phyloP scores from a whole-genome alignment of 2,888 invertebrate genomes.

The Pollenia amentaria region DNA sequence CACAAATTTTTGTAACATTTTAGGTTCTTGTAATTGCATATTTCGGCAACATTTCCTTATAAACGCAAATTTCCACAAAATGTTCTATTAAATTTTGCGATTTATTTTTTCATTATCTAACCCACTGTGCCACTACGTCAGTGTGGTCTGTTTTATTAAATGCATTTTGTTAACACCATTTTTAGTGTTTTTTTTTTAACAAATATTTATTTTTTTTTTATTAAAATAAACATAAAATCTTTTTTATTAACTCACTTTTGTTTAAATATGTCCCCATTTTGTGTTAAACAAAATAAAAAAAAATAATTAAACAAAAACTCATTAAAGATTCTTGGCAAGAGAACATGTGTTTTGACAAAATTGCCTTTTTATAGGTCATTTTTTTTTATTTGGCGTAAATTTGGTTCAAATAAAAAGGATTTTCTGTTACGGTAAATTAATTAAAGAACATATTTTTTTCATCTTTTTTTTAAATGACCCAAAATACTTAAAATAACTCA shows the following conservation, averaged over 20 bases:
- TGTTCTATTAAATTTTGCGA: not conserved
- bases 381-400: not conserved
- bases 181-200: conserved; percentile 1
- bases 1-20: too few relatives aligned
- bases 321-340: conserved; percentile 34
- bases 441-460: conserved; percentile 36
- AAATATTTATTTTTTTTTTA: conserved; percentile 46
- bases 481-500: conserved; percentile 25
- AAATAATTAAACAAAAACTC: conserved; percentile 38
- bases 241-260: conserved; percentile 54
- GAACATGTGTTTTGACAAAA: conserved; percentile 50
- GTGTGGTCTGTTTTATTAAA: conserved; percentile 5
- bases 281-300: conserved; percentile 17
- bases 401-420: not conserved
- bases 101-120: conserved; percentile 1
- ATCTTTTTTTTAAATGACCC: conserved; percentile 16
- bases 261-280: conserved; percentile 37
- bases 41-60: too few relatives aligned
- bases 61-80: too few relatives aligned
- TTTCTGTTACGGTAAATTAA: not conserved
- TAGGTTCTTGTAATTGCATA: too few relatives aligned
- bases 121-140: conserved; percentile 11
- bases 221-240: conserved; percentile 5
- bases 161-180: conserved; percentile 11
- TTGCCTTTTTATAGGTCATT: conserved; percentile 12